Conservation (phyloP, 1,140 invertebrate genomes). For the Zelostemma sp. region DNA sequence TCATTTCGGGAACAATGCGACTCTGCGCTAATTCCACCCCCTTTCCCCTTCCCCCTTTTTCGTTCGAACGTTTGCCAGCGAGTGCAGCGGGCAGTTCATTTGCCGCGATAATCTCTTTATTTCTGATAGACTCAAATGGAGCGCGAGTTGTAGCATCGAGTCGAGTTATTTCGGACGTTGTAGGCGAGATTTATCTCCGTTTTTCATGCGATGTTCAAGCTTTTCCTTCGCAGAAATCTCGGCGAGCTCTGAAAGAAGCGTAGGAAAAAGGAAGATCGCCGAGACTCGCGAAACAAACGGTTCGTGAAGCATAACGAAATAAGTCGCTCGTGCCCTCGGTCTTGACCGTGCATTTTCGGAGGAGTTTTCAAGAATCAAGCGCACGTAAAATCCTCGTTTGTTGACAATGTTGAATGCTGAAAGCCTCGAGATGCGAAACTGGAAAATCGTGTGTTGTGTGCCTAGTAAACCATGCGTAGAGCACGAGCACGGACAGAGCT, state of each 20-base stretch:
- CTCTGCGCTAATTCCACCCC: too few species aligned
- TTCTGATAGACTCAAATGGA: conserved; percentile 10
- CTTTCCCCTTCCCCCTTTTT: too few species aligned
- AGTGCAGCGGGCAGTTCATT: conserved; percentile 12
- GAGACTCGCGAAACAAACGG: not conserved
- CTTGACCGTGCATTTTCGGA: not conserved
- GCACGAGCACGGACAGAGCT: conserved; percentile 25
- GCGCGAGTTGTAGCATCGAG: not conserved
- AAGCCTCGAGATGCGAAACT: not conserved
- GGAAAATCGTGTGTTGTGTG: not conserved
- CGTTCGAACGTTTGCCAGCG: too few species aligned
- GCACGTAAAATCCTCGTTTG: not conserved
- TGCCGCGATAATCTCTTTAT: conserved; percentile 25
- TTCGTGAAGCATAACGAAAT: too few species aligned
- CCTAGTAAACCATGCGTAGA: conserved; percentile 34
- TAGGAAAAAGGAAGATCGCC: too few species aligned
- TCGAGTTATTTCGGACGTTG: not conserved
- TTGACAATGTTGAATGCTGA: not conserved
- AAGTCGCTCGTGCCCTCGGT: too few species aligned
- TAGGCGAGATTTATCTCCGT: not conserved
- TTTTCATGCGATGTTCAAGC: not conserved
- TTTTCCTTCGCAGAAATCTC: too few species aligned
- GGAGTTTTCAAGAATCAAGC: not conserved
- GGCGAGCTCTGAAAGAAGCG: too few species aligned
- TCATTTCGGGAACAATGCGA: too few species aligned